These are phyloP conservation scores for Siphamia tubifer DNA, from an alignment of 2,113 vertebrate genomes.

Conservation along the genomic window DNA sequence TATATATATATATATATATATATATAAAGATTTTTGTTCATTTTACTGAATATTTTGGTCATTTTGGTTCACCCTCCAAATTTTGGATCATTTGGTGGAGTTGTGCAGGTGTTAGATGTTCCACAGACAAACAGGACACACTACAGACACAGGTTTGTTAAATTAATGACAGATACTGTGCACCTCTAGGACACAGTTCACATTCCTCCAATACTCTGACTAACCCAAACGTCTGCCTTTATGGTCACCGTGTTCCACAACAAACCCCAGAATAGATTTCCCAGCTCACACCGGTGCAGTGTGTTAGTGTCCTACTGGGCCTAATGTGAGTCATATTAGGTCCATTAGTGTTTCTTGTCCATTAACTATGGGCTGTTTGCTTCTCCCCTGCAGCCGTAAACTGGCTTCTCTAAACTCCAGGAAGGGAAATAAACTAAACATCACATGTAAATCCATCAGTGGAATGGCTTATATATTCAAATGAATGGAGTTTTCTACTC, in stretches of 20 bases:
- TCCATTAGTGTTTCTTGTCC: conserved; percentile 1
- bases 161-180: too few species aligned
- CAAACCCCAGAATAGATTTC: conserved; percentile 31
- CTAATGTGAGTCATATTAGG: background rate
- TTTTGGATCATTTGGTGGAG: too few species aligned
- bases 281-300: conserved; percentile 16
- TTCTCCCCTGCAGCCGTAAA: background rate
- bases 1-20: too few species aligned
- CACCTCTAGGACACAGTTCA: background rate
- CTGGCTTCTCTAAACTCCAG: background rate
- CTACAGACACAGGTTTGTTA: too few species aligned
- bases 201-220: background rate
- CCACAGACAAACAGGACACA: too few species aligned
- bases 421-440: background rate
- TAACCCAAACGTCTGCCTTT: conserved; percentile 20
- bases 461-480: background rate
- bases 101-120: too few species aligned
- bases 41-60: too few species aligned
- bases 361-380: background rate
- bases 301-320: background rate
- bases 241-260: background rate
- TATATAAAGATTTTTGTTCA: too few species aligned
- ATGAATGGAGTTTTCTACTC: background rate
- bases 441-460: background rate
- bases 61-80: too few species aligned